Percentiles rank a stretch among this genome's conserved stretches.
Conservation (phyloP, 2,888 invertebrate species). For the Aphelenchoides bicaudatus region DNA sequence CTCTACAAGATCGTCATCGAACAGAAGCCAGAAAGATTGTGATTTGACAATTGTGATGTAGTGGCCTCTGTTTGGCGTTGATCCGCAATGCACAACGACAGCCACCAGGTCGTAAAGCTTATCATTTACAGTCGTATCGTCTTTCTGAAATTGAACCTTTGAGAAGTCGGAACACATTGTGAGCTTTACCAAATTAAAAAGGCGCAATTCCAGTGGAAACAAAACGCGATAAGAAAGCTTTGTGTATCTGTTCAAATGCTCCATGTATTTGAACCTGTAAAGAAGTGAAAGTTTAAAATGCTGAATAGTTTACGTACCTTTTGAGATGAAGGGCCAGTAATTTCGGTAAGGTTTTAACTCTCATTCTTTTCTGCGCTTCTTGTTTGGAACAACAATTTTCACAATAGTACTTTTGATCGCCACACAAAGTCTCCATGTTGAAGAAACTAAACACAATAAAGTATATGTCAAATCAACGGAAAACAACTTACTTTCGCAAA, state of each 20-base stretch:
- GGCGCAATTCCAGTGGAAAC: conserved; percentile 90
- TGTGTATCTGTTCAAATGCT: conserved; percentile 94
- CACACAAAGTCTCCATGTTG: conserved; percentile 95
- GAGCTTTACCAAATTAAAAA: conserved; percentile 85
- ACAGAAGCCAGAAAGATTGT: conserved; percentile 96
- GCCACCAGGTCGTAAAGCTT: conserved; percentile 96
- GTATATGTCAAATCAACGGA: conserved; percentile 32
- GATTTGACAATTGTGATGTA: conserved; percentile 99
- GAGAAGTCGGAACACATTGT: conserved; percentile 12
- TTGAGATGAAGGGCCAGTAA: conserved; percentile 95
- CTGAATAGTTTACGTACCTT: conserved; percentile 67
- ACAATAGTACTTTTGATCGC: conserved; percentile 99
- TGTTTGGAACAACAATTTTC: conserved; percentile 98
- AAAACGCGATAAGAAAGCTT: conserved; percentile 98
- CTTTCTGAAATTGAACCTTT: conserved; percentile 71
- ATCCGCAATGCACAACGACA: conserved; percentile 98
- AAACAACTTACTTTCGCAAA: conserved; percentile 75
- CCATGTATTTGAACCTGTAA: conserved; percentile 70
- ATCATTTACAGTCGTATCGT: conserved; percentile 96
- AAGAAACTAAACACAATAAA: conserved; percentile 67
- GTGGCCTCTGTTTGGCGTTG: conserved; percentile 96
- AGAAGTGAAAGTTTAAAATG: background rate
- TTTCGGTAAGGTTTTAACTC: conserved; percentile 94
- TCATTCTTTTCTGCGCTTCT: conserved; percentile 78
- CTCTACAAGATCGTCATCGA: conserved; percentile 99